Percentiles rank a stretch among this genome's conserved stretches.
Evolutionary conservation across 2,797 vertebrate genomes (phyloP).

Genomic region (Enteromius mattozi): DNA sequence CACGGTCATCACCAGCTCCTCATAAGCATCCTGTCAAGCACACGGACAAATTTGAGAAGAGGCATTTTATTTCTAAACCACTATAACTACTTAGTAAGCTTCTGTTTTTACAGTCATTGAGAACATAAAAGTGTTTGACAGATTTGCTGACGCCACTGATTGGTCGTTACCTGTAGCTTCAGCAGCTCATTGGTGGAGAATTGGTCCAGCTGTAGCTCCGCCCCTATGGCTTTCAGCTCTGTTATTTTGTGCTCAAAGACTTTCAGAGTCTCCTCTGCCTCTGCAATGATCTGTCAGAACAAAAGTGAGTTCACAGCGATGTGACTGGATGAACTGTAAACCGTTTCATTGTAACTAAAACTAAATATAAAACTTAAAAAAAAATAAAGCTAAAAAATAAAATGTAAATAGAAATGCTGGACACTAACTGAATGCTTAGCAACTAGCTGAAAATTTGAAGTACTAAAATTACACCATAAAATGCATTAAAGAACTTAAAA

Average conservation of each 20-base stretch:
- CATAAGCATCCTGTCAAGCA: slow-evolving; percentile 86
- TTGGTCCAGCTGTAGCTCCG: slow-evolving; percentile 85
- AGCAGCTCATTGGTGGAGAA: slow-evolving; percentile 87
- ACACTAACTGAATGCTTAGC: too few species aligned
- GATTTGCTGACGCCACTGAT: not conserved
- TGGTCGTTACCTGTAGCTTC: slow-evolving; percentile 88
- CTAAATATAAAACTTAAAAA: not conserved
- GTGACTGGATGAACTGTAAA: not conserved
- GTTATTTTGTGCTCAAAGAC: slow-evolving; percentile 87
- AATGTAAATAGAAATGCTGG: not conserved
- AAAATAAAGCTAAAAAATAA: not conserved
- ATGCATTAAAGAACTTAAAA: not conserved
- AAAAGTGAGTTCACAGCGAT: slow-evolving; percentile 16
- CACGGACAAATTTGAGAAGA: not conserved
- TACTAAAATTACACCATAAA: not conserved
- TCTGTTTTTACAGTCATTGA: not conserved
- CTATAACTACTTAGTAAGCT: not conserved
- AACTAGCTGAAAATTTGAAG: not conserved
- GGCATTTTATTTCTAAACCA: not conserved
- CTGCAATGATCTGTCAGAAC: slow-evolving; percentile 82
- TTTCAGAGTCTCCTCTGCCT: slow-evolving; percentile 89
- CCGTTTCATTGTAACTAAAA: not conserved
- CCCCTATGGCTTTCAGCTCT: slow-evolving; percentile 84
- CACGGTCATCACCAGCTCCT: slow-evolving; percentile 88
- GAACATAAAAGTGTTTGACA: not conserved